Evolutionary conservation across 2,888 invertebrate genomes (phyloP).

Genomic region (Chouioia cunea): DNA sequence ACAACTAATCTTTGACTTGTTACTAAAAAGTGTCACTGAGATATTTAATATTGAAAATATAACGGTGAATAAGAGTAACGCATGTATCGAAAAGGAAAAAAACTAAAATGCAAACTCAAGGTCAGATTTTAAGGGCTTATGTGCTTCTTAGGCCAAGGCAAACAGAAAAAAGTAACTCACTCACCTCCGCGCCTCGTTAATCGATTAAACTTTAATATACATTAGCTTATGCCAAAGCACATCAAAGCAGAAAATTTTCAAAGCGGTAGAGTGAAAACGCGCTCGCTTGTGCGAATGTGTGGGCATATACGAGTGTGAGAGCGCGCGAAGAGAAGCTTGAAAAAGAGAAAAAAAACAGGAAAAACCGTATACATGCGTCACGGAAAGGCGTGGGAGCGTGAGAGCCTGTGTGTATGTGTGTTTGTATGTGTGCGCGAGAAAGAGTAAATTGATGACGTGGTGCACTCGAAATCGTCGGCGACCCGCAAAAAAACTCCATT

Average conservation of each 20-base stretch:
- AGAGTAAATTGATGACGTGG: conserved; percentile 8
- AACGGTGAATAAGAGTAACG: conserved; percentile 16
- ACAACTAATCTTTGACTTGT: conserved; percentile 10
- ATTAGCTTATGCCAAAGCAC: conserved; percentile 27
- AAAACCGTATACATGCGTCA: background rate
- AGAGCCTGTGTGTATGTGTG: background rate
- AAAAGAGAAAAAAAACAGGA: background rate
- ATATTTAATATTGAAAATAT: conserved; percentile 25
- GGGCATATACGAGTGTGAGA: background rate
- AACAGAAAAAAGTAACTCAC: conserved; percentile 22
- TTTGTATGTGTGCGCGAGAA: background rate
- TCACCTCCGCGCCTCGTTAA: conserved; percentile 47
- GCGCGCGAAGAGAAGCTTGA: background rate
- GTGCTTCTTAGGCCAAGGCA: conserved; percentile 34
- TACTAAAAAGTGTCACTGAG: conserved; percentile 20
- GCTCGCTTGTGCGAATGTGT: background rate
- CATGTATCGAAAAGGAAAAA: conserved; percentile 15
- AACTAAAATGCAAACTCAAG: conserved; percentile 3
- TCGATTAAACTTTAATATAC: conserved; percentile 45
- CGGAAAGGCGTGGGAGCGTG: background rate
- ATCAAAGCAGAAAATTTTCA: conserved; percentile 28
- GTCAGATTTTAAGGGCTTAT: conserved; percentile 33
- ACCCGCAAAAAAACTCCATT: conserved; percentile 1
- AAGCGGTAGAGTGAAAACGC: background rate
- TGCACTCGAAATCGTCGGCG: conserved; percentile 31